A percentile compares a stretch with the other conserved stretches of the same genome.
These are phyloP conservation scores for Paedocypris sp. DNA, from an alignment of 2,113 vertebrate species.

Conservation along the genomic window DNA sequence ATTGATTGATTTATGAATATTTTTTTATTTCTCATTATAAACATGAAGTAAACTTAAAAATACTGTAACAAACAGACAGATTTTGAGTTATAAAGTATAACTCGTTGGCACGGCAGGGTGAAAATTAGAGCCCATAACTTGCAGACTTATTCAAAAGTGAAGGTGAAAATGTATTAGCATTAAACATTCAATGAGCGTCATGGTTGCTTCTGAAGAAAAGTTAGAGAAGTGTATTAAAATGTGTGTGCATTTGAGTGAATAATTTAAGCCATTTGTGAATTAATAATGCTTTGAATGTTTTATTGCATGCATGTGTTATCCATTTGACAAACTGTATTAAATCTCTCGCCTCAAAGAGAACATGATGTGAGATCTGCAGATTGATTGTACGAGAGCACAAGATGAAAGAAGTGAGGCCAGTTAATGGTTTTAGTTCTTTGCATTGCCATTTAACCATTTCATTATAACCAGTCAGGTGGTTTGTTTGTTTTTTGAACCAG, in stretches of 20 bases:
- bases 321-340: constrained; percentile 24
- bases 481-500: constrained; percentile 50
- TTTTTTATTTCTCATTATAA: too few relatives aligned
- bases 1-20: too few relatives aligned
- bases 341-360: not conserved
- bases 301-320: constrained; percentile 49
- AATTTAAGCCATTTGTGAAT: constrained; percentile 54
- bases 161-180: constrained; percentile 49
- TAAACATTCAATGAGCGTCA: constrained; percentile 49
- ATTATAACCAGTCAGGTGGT: constrained; percentile 31
- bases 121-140: constrained; percentile 19
- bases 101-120: too few relatives aligned
- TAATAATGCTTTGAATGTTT: constrained; percentile 50
- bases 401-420: constrained; percentile 3
- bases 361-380: not conserved
- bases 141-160: constrained; percentile 32
- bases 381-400: constrained; percentile 8
- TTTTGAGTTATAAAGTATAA: too few relatives aligned
- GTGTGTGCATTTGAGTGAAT: constrained; percentile 52
- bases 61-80: too few relatives aligned
- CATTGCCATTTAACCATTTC: too few relatives aligned
- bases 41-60: too few relatives aligned
- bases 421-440: too few relatives aligned
- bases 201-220: constrained; percentile 38
- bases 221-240: constrained; percentile 54